Percentiles rank a stretch among this genome's conserved stretches.
Evolutionary conservation across 1,140 invertebrate genomes (phyloP).

Genomic region (Aplysia californica): DNA sequence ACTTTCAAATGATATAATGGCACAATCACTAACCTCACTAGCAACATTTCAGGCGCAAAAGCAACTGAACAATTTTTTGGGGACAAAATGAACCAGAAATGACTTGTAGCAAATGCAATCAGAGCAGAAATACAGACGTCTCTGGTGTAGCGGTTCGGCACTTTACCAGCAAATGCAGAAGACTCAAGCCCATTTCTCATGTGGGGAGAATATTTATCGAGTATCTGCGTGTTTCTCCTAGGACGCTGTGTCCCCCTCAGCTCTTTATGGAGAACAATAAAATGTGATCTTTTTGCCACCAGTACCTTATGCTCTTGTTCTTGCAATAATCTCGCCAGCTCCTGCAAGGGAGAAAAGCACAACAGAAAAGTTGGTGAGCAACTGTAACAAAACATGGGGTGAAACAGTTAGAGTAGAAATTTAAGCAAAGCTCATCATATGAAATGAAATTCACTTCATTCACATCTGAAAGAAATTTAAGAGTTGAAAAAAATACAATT

Average conservation of each 20-base stretch:
- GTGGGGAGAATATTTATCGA: too few relatives aligned
- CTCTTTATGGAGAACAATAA: too few relatives aligned
- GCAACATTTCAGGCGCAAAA: too few relatives aligned
- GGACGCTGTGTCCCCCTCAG: too few relatives aligned
- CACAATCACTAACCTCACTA: too few relatives aligned
- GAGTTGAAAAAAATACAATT: too few relatives aligned
- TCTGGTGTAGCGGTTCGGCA: not conserved
- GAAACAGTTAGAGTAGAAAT: too few relatives aligned
- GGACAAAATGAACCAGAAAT: slow-evolving; percentile 96
- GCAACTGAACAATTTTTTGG: slow-evolving; percentile 89
- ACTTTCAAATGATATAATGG: slow-evolving; percentile 91
- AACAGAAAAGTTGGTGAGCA: slow-evolving; percentile 13
- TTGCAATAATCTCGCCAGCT: slow-evolving; percentile 76
- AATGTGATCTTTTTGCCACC: not conserved
- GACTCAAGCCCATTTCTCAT: too few relatives aligned
- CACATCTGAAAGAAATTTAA: too few relatives aligned
- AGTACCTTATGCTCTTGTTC: slow-evolving; percentile 73
- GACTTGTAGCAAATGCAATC: slow-evolving; percentile 74
- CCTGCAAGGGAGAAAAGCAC: slow-evolving; percentile 67
- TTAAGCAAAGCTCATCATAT: too few relatives aligned
- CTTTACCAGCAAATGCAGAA: not conserved
- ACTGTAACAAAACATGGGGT: not conserved
- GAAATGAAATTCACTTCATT: too few relatives aligned
- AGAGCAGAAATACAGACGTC: not conserved
- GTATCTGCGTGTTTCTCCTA: too few relatives aligned